Conservation (phyloP, 2,888 invertebrate species). For the Lasioglossum malachurum region DNA sequence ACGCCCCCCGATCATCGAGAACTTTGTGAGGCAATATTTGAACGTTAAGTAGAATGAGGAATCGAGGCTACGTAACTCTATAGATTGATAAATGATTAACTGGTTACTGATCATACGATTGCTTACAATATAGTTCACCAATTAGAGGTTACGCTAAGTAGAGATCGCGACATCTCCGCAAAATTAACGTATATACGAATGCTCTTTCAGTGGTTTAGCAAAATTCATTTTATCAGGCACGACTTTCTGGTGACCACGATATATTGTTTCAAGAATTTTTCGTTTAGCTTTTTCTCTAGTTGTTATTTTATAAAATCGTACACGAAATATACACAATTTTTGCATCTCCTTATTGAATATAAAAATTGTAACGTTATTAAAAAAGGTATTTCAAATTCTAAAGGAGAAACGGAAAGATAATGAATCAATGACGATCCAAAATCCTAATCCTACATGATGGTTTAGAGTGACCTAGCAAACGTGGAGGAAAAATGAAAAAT, state of each 20-base stretch:
- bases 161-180: neutral
- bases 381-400: neutral
- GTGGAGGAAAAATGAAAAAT: neutral
- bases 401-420: neutral
- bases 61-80: neutral
- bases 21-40: constrained; percentile 25
- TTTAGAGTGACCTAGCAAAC: neutral
- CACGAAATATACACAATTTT: too few relatives aligned
- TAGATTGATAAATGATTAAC: neutral
- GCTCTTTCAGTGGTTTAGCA: neutral
- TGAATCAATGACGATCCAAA: neutral
- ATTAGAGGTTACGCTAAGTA: neutral
- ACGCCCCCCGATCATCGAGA: neutral
- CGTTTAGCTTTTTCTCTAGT: too few relatives aligned
- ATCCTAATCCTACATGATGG: neutral
- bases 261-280: neutral
- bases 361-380: neutral
- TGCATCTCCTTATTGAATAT: neutral
- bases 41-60: neutral
- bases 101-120: neutral
- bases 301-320: too few relatives aligned
- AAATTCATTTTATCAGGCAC: neutral
- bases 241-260: neutral
- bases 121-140: neutral
- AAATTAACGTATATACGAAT: neutral